phyloP scores from a whole-genome alignment of 23 tunicate species.

The Phallusia fumigata region DNA sequence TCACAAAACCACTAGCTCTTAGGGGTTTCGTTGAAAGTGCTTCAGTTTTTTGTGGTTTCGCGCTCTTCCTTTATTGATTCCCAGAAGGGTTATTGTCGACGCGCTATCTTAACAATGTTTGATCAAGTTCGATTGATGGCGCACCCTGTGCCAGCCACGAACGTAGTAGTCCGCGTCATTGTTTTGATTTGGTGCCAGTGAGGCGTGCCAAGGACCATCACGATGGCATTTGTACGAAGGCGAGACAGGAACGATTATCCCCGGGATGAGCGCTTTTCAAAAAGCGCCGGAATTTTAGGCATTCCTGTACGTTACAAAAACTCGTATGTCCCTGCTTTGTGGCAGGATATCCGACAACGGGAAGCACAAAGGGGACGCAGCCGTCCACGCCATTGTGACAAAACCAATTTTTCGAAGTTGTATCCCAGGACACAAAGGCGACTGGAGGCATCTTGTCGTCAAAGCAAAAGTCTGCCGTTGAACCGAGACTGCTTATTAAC shows the following conservation, averaged over 20 bases:
- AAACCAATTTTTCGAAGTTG: background rate
- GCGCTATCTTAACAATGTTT: too few species aligned
- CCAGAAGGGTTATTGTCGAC: background rate
- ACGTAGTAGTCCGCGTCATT: background rate
- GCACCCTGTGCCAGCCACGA: background rate
- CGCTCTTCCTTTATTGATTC: background rate
- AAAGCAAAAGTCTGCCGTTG: background rate
- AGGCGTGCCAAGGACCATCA: background rate
- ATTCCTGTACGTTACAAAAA: background rate
- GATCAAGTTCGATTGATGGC: too few species aligned
- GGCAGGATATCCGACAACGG: background rate
- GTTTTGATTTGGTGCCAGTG: background rate
- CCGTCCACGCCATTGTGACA: background rate
- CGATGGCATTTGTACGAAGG: background rate
- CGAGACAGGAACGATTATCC: background rate
- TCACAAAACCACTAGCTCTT: conserved; percentile 1
- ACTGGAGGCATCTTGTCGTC: background rate
- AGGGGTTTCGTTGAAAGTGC: background rate
- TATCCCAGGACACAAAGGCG: background rate
- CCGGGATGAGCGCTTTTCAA: background rate
- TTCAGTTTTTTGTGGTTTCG: background rate
- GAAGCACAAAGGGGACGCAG: background rate
- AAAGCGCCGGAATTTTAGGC: background rate
- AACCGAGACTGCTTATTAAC: background rate
- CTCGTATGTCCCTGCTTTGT: background rate